Evolutionary conservation across 2,888 invertebrate genomes (phyloP).

Genomic region (Hirtodrosophila confusa): DNA sequence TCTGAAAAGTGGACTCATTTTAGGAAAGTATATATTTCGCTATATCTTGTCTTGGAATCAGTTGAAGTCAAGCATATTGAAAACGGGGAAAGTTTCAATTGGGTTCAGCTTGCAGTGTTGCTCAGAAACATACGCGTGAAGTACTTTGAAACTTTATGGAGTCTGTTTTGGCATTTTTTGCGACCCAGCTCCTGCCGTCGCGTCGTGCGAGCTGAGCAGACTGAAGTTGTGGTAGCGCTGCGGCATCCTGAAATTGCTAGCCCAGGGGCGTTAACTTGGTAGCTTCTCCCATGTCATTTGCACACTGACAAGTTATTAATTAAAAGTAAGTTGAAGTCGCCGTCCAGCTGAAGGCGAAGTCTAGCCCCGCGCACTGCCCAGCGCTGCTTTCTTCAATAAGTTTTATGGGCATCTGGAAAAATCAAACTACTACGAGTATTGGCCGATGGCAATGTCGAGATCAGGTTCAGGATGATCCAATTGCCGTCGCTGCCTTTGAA

Average conservation of each 20-base stretch:
- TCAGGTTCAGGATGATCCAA: constrained; percentile 28
- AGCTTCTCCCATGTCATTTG: constrained; percentile 77
- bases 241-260: constrained; percentile 59
- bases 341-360: constrained; percentile 18
- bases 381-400: constrained; percentile 34
- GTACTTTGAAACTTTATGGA: too few relatives aligned
- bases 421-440: constrained; percentile 10
- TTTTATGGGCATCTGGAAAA: constrained; percentile 43
- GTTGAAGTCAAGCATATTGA: too few relatives aligned
- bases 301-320: constrained; percentile 81
- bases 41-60: too few relatives aligned
- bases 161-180: background rate
- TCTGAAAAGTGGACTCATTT: too few relatives aligned
- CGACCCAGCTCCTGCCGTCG: background rate
- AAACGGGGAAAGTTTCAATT: too few relatives aligned
- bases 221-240: constrained; percentile 5
- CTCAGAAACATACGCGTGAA: too few relatives aligned
- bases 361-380: too few relatives aligned
- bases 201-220: background rate
- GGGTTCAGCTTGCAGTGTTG: too few relatives aligned
- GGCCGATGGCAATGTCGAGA: constrained; percentile 15
- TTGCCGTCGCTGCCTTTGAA: background rate
- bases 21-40: too few relatives aligned
- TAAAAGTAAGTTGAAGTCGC: constrained; percentile 67
- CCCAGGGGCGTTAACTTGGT: constrained; percentile 72